Conservation (phyloP, 2,888 invertebrate species). For the Synergus japonicus region DNA sequence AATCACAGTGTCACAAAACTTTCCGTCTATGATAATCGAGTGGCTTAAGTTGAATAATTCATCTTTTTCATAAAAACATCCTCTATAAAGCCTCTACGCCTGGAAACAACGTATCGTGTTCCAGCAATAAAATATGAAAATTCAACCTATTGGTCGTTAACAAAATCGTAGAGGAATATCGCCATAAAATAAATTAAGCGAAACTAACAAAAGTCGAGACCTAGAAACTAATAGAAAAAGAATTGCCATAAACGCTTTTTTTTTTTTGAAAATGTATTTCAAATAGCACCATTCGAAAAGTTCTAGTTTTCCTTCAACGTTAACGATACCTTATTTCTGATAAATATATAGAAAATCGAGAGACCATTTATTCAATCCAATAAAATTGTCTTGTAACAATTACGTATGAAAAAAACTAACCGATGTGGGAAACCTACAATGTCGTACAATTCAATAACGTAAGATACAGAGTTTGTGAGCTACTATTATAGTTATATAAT, state of each 20-base stretch:
- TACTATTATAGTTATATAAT: constrained; percentile 27
- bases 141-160: constrained; percentile 53
- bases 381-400: background rate
- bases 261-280: constrained; percentile 10
- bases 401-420: background rate
- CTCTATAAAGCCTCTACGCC: constrained; percentile 30
- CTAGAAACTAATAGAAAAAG: constrained; percentile 5
- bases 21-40: constrained; percentile 34
- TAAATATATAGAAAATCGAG: background rate
- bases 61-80: constrained; percentile 32
- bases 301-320: background rate
- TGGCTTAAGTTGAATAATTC: constrained; percentile 29
- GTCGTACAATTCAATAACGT: background rate
- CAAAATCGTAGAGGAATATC: constrained; percentile 53
- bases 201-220: constrained; percentile 16
- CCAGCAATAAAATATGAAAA: constrained; percentile 53
- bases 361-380: background rate
- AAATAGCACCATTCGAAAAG: constrained; percentile 31
- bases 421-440: background rate
- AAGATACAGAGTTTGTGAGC: background rate
- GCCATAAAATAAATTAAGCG: constrained; percentile 52
- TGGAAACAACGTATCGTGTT: constrained; percentile 43
- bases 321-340: background rate
- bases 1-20: constrained; percentile 37
- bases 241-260: background rate